Evolutionary conservation across 2,888 invertebrate genomes (phyloP).

Genomic region (Myopa testacea): DNA sequence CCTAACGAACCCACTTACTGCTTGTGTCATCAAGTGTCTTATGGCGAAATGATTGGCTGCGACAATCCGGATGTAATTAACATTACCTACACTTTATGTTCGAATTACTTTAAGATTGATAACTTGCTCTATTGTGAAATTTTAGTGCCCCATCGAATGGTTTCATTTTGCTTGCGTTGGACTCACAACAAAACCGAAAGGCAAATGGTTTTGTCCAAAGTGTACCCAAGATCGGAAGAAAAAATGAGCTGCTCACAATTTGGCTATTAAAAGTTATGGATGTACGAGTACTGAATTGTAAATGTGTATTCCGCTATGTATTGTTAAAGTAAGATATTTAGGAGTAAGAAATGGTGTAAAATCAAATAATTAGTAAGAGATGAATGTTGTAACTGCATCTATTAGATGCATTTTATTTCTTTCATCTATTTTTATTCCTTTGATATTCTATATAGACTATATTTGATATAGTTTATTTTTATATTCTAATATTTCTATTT

Average conservation of each 20-base stretch:
- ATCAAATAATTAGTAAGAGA: too few species aligned
- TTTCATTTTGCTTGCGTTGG: slow-evolving; percentile 93
- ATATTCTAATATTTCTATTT: too few species aligned
- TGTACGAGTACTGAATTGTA: background rate
- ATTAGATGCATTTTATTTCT: too few species aligned
- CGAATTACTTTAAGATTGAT: background rate
- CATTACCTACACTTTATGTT: slow-evolving; percentile 32
- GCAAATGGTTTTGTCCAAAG: slow-evolving; percentile 95
- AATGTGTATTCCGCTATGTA: background rate
- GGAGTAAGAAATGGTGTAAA: too few species aligned
- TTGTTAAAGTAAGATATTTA: background rate
- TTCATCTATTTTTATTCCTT: too few species aligned
- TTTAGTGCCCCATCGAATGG: slow-evolving; percentile 86
- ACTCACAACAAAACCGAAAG: slow-evolving; percentile 88
- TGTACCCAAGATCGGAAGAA: slow-evolving; percentile 86
- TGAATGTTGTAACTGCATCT: too few species aligned
- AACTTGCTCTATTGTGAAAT: slow-evolving; percentile 12
- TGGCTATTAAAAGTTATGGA: background rate
- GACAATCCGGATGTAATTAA: slow-evolving; percentile 79
- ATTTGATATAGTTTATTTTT: too few species aligned
- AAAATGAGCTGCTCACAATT: slow-evolving; percentile 71
- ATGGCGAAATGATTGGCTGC: slow-evolving; percentile 96
- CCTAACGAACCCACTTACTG: slow-evolving; percentile 99
- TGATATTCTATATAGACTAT: too few species aligned
- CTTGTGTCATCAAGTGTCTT: slow-evolving; percentile 95